These are phyloP conservation scores for Oligia fasciuncula DNA, from an alignment of 2,888 invertebrate species.

Conservation along the genomic window DNA sequence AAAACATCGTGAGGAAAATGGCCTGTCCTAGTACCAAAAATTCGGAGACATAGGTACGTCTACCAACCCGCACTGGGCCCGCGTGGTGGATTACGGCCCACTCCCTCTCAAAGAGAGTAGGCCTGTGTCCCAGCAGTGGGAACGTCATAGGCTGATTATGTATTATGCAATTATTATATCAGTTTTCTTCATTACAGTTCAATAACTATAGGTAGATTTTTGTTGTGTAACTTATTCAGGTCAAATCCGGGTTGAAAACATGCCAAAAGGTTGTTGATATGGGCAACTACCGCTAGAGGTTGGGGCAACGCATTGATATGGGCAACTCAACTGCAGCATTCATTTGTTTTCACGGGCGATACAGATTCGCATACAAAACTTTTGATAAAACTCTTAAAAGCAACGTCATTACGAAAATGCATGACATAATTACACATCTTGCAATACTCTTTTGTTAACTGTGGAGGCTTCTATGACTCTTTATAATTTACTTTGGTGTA, in stretches of 20 bases:
- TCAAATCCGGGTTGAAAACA: slow-evolving; percentile 54
- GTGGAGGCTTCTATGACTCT: too few relatives aligned
- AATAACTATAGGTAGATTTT: background rate
- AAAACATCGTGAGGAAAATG: background rate
- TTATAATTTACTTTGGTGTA: too few relatives aligned
- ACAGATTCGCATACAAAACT: slow-evolving; percentile 17
- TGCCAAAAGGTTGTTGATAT: slow-evolving; percentile 31
- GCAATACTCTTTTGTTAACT: too few relatives aligned
- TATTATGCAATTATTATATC: background rate
- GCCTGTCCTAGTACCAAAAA: background rate
- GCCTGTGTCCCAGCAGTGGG: background rate
- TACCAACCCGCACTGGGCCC: background rate
- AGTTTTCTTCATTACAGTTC: background rate
- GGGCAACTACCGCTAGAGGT: background rate
- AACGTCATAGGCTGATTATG: background rate
- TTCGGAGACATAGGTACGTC: too few relatives aligned
- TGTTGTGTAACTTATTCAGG: background rate
- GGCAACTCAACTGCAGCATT: background rate
- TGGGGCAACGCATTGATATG: slow-evolving; percentile 21
- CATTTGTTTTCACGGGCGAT: slow-evolving; percentile 22
- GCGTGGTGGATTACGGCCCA: background rate
- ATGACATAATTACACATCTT: background rate
- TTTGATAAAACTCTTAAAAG: slow-evolving; percentile 25
- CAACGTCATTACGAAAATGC: background rate
- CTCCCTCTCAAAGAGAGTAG: background rate